Conservation (phyloP, 2,888 invertebrate genomes). For the Sphecodes monilicornis region DNA sequence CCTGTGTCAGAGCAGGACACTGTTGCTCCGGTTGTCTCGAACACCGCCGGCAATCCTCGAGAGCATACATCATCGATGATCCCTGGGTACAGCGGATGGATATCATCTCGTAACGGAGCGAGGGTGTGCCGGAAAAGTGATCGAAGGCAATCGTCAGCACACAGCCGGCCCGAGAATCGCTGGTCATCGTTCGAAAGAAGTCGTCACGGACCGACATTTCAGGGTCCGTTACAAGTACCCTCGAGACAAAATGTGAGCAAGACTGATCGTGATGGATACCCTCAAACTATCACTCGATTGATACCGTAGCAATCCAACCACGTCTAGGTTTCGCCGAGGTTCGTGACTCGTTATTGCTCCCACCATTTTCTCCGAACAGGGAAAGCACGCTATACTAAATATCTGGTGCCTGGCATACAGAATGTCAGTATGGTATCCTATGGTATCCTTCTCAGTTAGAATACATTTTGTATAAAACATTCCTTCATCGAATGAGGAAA, state of each 20-base stretch:
- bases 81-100: conserved; percentile 47
- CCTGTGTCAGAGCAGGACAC: conserved; percentile 23
- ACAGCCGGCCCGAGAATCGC: conserved; percentile 65
- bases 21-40: conserved; percentile 30
- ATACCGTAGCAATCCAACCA: conserved; percentile 34
- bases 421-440: neutral
- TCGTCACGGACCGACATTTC: conserved; percentile 71
- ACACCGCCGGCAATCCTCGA: conserved; percentile 27
- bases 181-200: conserved; percentile 76
- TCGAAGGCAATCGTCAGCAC: conserved; percentile 61
- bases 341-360: conserved; percentile 28
- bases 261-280: conserved; percentile 33
- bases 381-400: neutral
- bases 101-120: conserved; percentile 61
- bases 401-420: neutral
- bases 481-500: no score
- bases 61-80: conserved; percentile 53
- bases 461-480: no score
- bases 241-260: conserved; percentile 56
- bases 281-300: conserved; percentile 26
- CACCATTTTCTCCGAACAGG: neutral
- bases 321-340: conserved; percentile 13
- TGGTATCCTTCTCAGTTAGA: neutral
- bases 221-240: conserved; percentile 59
- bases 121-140: conserved; percentile 63